Conservation (phyloP, 2,888 invertebrate genomes). For the Dugesia japonica region DNA sequence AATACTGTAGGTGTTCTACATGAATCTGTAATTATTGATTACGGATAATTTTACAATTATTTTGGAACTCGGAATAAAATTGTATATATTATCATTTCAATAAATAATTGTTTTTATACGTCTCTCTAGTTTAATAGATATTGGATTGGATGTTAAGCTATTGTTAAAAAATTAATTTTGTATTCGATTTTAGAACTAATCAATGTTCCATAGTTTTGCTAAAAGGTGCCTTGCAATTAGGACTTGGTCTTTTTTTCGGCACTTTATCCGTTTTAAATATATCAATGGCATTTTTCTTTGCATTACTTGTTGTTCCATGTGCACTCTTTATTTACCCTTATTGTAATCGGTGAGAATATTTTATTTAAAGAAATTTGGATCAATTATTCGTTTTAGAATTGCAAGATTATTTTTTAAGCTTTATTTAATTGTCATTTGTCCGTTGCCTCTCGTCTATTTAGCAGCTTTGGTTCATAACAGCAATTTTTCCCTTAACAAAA, state of each 20-base stretch:
- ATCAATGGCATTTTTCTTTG: slow-evolving; percentile 22
- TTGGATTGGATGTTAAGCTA: too few relatives aligned
- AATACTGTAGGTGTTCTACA: too few relatives aligned
- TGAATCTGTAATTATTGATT: too few relatives aligned
- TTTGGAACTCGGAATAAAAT: too few relatives aligned
- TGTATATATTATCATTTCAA: too few relatives aligned
- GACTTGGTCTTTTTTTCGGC: slow-evolving; percentile 8
- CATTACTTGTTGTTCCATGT: background rate
- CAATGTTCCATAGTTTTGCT: background rate
- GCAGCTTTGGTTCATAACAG: background rate
- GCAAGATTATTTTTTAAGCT: background rate
- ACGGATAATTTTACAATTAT: too few relatives aligned
- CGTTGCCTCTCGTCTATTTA: background rate
- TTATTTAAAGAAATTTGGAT: too few relatives aligned
- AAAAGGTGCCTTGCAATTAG: background rate
- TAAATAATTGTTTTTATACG: too few relatives aligned
- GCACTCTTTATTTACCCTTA: background rate
- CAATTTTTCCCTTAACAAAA: background rate
- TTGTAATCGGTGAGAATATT: background rate
- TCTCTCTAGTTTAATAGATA: too few relatives aligned
- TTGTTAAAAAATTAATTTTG: too few relatives aligned
- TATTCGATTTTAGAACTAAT: too few relatives aligned
- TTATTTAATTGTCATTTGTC: background rate
- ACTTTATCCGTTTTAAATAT: slow-evolving; percentile 17
- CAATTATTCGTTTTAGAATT: background rate